Evolutionary conservation across 2,888 invertebrate species (phyloP), one percentile per base, ranked within the genome.

Genomic region (Mesorhabditis belari): DNA sequence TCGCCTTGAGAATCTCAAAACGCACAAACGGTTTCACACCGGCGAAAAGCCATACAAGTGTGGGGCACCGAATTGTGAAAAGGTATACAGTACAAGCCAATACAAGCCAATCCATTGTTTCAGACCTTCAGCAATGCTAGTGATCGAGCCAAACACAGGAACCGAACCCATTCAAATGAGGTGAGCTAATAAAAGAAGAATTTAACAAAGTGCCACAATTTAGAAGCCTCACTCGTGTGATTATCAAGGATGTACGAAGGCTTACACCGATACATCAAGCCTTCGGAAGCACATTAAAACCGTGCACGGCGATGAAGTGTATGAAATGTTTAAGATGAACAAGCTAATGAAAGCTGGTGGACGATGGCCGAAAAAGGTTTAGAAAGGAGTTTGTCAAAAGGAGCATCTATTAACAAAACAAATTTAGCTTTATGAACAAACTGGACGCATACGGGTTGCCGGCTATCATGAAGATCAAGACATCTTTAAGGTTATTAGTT

Each of bases 221-320:
- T 84, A 96, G 95, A 99, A 98, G 90, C 96, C 96, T 0, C 98
- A 98, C 81, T 90, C 92, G 0, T 98, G 98, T 83, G 93, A 93
- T 84, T 94, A 94, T 0, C 91, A 91, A 0, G 93, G 92, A 0
- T 98, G 98, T 82, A 91, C 91, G 0, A 99, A 99, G 83, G 86
- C 95, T 57, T 98, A 98, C 82, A 98, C 98, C 0, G 98, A 98
- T 81, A 98, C 98, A 0, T 95, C 95, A 62, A 96, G 96, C 0
- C 85, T 98, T 27, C 85, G 98, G 21, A 98, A 98, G 81, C 98
- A 98, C 81, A 96, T 98, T 1, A 98, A 67, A 52, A 96, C 96
- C 0, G 96, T 96, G 0, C 98, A 98, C 79, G 98, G 98, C 0
- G 90, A 95, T 1, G 96, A 96, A 76, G 96, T 95, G 82, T 96